phyloP scores from a whole-genome alignment of 2,797 vertebrate genomes.

The Chelon auratus region DNA sequence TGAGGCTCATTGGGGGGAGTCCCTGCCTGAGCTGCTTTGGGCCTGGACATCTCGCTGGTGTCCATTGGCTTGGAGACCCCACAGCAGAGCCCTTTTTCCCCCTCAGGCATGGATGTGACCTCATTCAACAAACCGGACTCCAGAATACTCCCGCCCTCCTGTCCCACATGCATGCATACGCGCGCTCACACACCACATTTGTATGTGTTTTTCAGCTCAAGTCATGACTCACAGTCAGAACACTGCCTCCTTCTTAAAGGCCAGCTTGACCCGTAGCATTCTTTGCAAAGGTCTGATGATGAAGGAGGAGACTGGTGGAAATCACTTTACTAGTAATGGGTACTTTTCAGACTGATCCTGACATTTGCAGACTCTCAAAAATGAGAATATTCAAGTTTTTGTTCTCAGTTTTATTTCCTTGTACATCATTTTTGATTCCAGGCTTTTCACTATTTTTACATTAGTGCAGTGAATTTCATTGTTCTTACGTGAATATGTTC shows the following conservation, averaged over 20 bases:
- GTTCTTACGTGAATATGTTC: background rate
- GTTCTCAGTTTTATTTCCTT: background rate
- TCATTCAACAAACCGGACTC: slow-evolving; percentile 74
- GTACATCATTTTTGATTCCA: background rate
- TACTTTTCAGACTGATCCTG: background rate
- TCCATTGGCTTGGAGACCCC: slow-evolving; percentile 74
- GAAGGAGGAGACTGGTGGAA: slow-evolving; percentile 6
- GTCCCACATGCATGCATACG: slow-evolving; percentile 38
- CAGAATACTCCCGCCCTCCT: slow-evolving; percentile 40
- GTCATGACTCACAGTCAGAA: slow-evolving; percentile 47
- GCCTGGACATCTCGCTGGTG: slow-evolving; percentile 70
- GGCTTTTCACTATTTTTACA: background rate
- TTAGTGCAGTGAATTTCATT: background rate
- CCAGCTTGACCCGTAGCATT: slow-evolving; percentile 25
- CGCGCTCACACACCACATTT: slow-evolving; percentile 53
- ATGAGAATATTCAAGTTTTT: background rate
- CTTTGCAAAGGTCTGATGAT: slow-evolving; percentile 34
- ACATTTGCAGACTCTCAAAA: background rate
- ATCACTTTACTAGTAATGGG: too few relatives aligned
- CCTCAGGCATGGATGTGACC: slow-evolving; percentile 79
- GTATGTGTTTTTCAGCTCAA: slow-evolving; percentile 45
- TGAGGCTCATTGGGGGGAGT: slow-evolving; percentile 73
- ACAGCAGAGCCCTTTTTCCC: slow-evolving; percentile 60
- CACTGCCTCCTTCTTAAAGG: slow-evolving; percentile 44
- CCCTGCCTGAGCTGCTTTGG: slow-evolving; percentile 62